Evolutionary conservation across 2,113 vertebrate genomes (phyloP), one percentile per base, ranked within the genome.

Genomic region (Crotalus tigris): DNA sequence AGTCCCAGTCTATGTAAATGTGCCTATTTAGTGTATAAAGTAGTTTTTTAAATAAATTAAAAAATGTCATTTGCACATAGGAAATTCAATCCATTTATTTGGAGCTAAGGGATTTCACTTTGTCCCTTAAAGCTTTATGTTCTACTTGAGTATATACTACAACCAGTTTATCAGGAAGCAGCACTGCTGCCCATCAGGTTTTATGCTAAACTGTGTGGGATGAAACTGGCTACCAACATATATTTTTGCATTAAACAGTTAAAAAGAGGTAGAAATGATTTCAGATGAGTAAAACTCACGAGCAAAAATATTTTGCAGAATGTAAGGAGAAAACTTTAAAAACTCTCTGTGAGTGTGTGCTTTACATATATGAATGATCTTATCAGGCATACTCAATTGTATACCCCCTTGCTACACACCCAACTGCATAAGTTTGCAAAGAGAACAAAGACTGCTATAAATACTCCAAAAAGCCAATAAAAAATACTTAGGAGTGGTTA

Each of bases 381-480:
- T 94, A 0, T 0, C 46, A 1, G 3, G 95, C 94, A 93, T 95
- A 94, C 23, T 61, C 88, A 87, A 93, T 90, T 64, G 46, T 46
- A 90, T 19, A 4, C 87, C 87, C 93, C 87, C 87, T 9, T 92
- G 59, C 90, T 93, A 96, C 94, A 94, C 95, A 96, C 96, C 96
- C 95, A 97, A 94, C 97, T 94, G 94, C 93, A 90, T 92, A 97
- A 95, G 93, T 96, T 96, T 96, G 95, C 95, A 96, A 96, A 90
- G 97, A 98, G 97, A 98, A 98, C 97, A 98, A 98, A 98, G 96
- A 55, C 96, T 96, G 95, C 97, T 97, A 97, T 98, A 98, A 98
- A 98, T 98, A 98, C 98, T 98, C 97, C 95, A 97, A 97, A 95
- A 97, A 98, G 95, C 96, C 97, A 97, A 96, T 98, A 98, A 98